These are phyloP conservation scores for Drosophila emarginata DNA, from an alignment of 2,888 invertebrate genomes.

Conservation along the genomic window DNA sequence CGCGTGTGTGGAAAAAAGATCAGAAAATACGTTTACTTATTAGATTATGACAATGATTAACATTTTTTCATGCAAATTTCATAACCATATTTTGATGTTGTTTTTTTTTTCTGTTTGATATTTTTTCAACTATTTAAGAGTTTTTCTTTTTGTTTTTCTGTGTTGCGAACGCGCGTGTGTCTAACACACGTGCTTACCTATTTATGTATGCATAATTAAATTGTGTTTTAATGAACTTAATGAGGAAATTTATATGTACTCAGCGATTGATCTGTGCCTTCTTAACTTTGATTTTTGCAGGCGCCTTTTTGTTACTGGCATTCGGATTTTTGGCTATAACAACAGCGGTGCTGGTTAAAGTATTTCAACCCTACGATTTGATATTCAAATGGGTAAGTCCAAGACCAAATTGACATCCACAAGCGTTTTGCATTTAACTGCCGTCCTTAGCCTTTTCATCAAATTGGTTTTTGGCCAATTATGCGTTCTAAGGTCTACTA, in stretches of 20 bases:
- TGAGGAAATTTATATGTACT: conserved; percentile 62
- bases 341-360: conserved; percentile 86
- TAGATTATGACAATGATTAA: conserved; percentile 2
- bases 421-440: conserved; percentile 36
- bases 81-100: too few relatives aligned
- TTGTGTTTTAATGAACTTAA: conserved; percentile 55
- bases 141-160: conserved; percentile 3
- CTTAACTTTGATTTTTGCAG: conserved; percentile 83
- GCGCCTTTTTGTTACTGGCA: conserved; percentile 87
- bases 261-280: conserved; percentile 25
- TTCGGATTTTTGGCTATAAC: conserved; percentile 87
- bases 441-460: conserved; percentile 58
- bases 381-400: conserved; percentile 88
- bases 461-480: conserved; percentile 40
- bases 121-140: not conserved
- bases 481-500: conserved; percentile 36
- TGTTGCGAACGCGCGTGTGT: not conserved
- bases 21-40: not conserved
- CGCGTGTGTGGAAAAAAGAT: conserved; percentile 5
- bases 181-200: conserved; percentile 9
- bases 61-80: conserved; percentile 1
- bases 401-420: conserved; percentile 34
- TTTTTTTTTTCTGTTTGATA: not conserved
- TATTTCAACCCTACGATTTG: conserved; percentile 89
- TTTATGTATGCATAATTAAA: conserved; percentile 21